These are phyloP conservation scores for Sminthurides aquaticus DNA, from an alignment of 2,888 invertebrate species.

Conservation along the genomic window DNA sequence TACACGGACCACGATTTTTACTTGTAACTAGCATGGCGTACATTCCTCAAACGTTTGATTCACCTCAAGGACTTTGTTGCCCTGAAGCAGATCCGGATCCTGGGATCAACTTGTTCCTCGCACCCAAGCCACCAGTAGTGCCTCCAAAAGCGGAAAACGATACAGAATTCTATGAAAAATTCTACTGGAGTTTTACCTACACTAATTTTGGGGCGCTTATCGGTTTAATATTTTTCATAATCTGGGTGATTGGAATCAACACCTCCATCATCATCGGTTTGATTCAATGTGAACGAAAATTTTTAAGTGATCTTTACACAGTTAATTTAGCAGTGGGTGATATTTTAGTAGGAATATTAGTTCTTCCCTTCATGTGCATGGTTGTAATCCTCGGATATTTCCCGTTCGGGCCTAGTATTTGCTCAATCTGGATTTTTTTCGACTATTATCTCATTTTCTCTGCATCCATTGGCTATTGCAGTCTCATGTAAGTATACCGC, in stretches of 20 bases:
- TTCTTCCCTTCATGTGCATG: constrained; percentile 40
- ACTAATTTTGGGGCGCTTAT: constrained; percentile 27
- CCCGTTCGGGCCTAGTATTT: constrained; percentile 29
- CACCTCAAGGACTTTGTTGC: too few relatives aligned
- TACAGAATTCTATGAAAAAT: constrained; percentile 22
- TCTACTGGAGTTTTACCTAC: constrained; percentile 31
- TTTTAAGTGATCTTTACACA: constrained; percentile 28
- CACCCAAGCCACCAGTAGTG: constrained; percentile 23
- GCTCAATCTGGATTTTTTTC: constrained; percentile 37
- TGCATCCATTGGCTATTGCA: constrained; percentile 32
- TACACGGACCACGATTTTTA: too few relatives aligned
- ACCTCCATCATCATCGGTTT: constrained; percentile 28
- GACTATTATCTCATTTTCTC: constrained; percentile 40
- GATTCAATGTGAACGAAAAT: constrained; percentile 22
- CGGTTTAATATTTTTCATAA: constrained; percentile 22
- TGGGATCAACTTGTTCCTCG: constrained; percentile 7
- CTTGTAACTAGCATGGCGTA: background rate
- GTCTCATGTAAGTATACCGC: constrained; percentile 35
- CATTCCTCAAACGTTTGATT: background rate
- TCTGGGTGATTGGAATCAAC: constrained; percentile 37
- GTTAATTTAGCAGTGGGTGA: constrained; percentile 33
- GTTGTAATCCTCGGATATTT: constrained; percentile 37
- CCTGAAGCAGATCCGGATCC: background rate
- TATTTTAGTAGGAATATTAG: constrained; percentile 33
- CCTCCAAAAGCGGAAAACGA: constrained; percentile 25